phyloP scores from a whole-genome alignment of 35 echinoderm and acorn worm species.

The Lytechinus pictus region DNA sequence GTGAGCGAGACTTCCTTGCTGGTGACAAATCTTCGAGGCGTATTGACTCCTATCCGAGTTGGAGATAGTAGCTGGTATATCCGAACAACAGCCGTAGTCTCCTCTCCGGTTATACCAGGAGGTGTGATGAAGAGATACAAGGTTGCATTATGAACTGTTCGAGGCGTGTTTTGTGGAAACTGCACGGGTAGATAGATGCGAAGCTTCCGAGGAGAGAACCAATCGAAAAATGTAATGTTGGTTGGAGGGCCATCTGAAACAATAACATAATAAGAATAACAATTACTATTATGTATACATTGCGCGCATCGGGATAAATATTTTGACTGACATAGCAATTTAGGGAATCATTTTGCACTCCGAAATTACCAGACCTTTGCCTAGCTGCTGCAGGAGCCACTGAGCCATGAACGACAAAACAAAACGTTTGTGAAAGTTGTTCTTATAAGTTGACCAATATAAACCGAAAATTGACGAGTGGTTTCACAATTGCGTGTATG shows the following conservation, averaged over 20 bases:
- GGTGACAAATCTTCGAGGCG: conserved; percentile 24
- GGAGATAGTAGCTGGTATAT: conserved; percentile 29
- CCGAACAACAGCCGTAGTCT: not conserved
- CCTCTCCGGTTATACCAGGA: not conserved
- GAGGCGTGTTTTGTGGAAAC: not conserved
- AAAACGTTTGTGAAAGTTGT: too few relatives aligned
- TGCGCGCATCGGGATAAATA: too few relatives aligned
- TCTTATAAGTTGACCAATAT: too few relatives aligned
- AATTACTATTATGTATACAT: too few relatives aligned
- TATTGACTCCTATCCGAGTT: not conserved
- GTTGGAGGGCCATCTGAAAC: not conserved
- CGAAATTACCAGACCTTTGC: too few relatives aligned
- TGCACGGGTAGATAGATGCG: conserved; percentile 3
- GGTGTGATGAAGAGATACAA: not conserved
- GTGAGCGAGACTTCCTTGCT: not conserved
- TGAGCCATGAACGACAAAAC: too few relatives aligned
- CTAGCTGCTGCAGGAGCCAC: too few relatives aligned
- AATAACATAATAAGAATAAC: not conserved
- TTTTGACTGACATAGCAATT: too few relatives aligned
- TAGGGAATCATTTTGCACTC: too few relatives aligned
- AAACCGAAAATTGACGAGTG: too few relatives aligned
- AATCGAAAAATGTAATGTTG: not conserved
- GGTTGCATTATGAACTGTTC: conserved; percentile 20
- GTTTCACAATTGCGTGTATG: too few relatives aligned
- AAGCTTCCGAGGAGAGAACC: conserved; percentile 2